Evolutionary conservation across 2,113 vertebrate species (phyloP).

Genomic region (Gymnarchus niloticus): DNA sequence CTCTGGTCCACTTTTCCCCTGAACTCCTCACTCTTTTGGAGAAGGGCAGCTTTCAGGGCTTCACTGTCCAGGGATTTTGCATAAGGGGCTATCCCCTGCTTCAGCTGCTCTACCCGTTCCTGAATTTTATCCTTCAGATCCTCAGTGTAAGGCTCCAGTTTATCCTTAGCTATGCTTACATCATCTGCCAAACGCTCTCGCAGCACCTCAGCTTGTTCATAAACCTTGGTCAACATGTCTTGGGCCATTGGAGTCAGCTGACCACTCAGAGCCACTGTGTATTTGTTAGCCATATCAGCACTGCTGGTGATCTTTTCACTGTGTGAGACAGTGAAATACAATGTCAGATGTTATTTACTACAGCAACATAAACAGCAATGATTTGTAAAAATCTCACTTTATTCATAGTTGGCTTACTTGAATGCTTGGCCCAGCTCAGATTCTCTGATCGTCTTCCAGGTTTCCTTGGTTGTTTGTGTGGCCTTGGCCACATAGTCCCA

Average conservation of each 20-base stretch:
- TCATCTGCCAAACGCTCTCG: conserved; percentile 51
- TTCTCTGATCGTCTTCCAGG: conserved; percentile 57
- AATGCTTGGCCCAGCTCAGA: conserved; percentile 51
- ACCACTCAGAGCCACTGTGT: conserved; percentile 48
- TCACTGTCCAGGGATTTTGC: conserved; percentile 48
- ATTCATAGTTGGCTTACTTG: conserved; percentile 56
- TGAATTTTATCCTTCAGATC: conserved; percentile 66
- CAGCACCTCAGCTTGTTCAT: conserved; percentile 51
- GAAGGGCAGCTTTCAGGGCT: conserved; percentile 43
- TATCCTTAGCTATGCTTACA: conserved; percentile 49
- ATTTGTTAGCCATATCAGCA: conserved; percentile 41
- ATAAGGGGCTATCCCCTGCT: conserved; percentile 45
- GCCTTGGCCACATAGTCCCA: conserved; percentile 65
- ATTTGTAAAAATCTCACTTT: conserved; percentile 46
- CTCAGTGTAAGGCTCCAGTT: conserved; percentile 48
- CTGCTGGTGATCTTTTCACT: conserved; percentile 49
- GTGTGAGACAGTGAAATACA: neutral
- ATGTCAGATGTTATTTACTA: neutral
- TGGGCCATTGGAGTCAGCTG: conserved; percentile 47
- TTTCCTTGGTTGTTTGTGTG: conserved; percentile 62
- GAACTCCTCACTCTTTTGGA: conserved; percentile 52
- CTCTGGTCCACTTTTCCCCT: conserved; percentile 50
- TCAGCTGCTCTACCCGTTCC: conserved; percentile 64
- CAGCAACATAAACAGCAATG: neutral
- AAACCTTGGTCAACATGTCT: conserved; percentile 47